Conservation (phyloP, 2,888 invertebrate genomes). For the Celastrina argiolus region DNA sequence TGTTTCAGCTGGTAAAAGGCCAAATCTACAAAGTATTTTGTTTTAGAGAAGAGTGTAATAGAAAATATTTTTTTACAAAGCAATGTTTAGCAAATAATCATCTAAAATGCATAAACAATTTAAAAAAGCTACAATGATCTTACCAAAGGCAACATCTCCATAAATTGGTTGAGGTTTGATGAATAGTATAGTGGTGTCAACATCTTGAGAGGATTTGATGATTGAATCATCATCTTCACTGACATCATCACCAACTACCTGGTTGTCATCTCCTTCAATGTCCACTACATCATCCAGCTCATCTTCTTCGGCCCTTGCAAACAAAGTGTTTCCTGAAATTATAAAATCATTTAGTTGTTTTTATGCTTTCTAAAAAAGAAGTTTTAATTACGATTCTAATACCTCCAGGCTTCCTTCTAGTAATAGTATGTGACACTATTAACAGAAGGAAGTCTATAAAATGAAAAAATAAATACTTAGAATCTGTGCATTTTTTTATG, state of each 20-base stretch:
- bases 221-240: slow-evolving; percentile 80
- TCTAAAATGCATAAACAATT: neutral
- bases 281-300: slow-evolving; percentile 84
- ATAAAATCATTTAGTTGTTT: slow-evolving; percentile 15
- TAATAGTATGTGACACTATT: no score
- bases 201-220: slow-evolving; percentile 89
- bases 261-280: slow-evolving; percentile 81
- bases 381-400: no score
- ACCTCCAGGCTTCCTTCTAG: no score
- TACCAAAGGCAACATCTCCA: slow-evolving; percentile 82
- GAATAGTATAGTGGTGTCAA: slow-evolving; percentile 94
- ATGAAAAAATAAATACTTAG: no score
- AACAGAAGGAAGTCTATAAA: no score
- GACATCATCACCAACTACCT: slow-evolving; percentile 80
- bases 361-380: no score
- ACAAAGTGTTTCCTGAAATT: slow-evolving; percentile 61
- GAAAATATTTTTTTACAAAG: neutral
- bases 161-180: slow-evolving; percentile 83
- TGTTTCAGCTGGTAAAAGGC: no score
- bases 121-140: slow-evolving; percentile 34
- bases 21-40: no score
- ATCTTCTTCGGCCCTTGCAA: slow-evolving; percentile 82
- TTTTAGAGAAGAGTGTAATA: no score
- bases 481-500: no score
- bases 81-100: neutral